These are phyloP conservation scores for Poecilia picta DNA, from an alignment of 2,797 vertebrate genomes.

Conservation along the genomic window DNA sequence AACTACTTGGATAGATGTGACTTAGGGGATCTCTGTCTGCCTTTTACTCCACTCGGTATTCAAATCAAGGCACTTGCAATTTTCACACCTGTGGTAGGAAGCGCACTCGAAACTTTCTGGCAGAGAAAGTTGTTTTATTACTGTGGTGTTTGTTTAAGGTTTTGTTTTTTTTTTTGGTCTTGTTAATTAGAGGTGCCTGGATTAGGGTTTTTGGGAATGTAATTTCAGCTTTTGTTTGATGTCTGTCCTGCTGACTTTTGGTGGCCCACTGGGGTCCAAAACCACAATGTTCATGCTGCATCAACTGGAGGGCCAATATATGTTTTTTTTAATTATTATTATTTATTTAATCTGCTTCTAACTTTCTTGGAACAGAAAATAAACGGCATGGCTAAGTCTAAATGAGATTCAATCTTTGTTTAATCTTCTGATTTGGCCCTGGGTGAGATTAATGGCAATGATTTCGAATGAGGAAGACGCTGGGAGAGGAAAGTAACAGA, in stretches of 20 bases:
- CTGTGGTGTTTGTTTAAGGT: background rate
- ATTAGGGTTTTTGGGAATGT: background rate
- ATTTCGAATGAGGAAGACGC: constrained; percentile 48
- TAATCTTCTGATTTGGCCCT: constrained; percentile 79
- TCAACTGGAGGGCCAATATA: constrained; percentile 37
- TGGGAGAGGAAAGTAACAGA: constrained; percentile 38
- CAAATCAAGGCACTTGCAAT: constrained; percentile 41
- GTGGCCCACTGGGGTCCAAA: background rate
- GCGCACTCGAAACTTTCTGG: background rate
- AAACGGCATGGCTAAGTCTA: constrained; percentile 63
- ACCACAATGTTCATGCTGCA: constrained; percentile 11
- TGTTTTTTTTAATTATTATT: constrained; percentile 51
- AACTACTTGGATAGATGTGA: constrained; percentile 33
- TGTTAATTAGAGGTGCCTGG: background rate
- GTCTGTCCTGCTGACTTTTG: background rate
- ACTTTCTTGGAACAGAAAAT: constrained; percentile 74
- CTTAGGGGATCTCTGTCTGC: constrained; percentile 55
- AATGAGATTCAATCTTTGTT: constrained; percentile 62
- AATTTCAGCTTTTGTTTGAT: background rate
- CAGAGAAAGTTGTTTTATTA: background rate
- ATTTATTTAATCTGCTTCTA: constrained; percentile 40
- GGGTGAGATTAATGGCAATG: constrained; percentile 71
- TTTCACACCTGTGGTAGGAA: constrained; percentile 27
- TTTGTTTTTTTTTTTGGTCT: background rate
- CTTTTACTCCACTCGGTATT: constrained; percentile 25